phyloP scores from a whole-genome alignment of 1,140 invertebrate genomes.

The Anastrepha obliqua region DNA sequence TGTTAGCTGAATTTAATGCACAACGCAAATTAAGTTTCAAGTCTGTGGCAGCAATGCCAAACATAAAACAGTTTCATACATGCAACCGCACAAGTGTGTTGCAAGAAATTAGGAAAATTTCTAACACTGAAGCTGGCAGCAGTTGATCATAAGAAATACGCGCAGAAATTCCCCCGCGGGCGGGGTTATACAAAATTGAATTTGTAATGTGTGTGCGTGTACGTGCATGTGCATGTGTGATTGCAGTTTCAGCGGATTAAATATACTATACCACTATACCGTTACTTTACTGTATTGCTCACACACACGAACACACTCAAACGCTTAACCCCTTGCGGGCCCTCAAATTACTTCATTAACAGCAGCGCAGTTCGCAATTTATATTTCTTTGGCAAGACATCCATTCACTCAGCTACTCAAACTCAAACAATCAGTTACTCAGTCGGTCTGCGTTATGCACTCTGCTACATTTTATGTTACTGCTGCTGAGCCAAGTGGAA shows the following conservation, averaged over 20 bases:
- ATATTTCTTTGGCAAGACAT: slow-evolving; percentile 1
- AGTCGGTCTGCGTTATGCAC: not conserved
- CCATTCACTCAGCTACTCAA: not conserved
- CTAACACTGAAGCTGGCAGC: not conserved
- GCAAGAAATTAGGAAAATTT: not conserved
- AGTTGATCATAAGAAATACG: not conserved
- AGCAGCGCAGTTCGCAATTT: not conserved
- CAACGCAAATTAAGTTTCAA: not conserved
- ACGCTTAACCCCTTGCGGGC: not conserved
- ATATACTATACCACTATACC: not conserved
- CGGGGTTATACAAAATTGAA: not conserved
- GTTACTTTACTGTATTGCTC: not conserved
- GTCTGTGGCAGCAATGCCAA: too few species aligned
- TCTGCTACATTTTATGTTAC: slow-evolving; percentile 6
- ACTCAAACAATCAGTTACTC: not conserved
- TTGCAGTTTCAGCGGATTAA: not conserved
- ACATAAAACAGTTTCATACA: not conserved
- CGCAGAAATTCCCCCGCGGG: too few species aligned
- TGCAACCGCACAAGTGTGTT: not conserved
- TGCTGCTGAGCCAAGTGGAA: not conserved
- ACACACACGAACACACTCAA: not conserved
- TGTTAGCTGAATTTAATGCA: not conserved
- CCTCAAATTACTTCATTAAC: slow-evolving; percentile 34
- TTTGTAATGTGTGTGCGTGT: not conserved
- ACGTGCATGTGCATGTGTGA: too few species aligned